Base-by-base conservation (phyloP, 2,888 invertebrate genomes). In the Escarpia spicata region DNA sequence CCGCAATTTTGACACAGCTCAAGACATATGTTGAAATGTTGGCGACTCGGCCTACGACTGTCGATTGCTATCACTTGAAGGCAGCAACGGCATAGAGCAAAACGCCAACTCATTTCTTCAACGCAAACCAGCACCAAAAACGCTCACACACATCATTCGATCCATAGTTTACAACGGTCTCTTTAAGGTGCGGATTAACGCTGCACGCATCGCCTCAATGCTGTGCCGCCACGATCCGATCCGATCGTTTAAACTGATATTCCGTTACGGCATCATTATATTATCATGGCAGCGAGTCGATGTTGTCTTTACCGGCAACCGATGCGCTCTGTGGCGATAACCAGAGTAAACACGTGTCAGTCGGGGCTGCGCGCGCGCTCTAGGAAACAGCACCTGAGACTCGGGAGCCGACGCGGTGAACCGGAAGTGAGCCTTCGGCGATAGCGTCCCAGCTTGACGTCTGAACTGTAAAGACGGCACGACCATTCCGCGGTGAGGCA, bases 251-350 rank as follows among this genome's bases (percentile, higher is more conserved):
- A 6, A 75, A 75, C 19, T 26, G 75, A 75, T 75, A 15, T 75
- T 75, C 75, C 75, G 19, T 75, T 75, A 75, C 75, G 75, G 26
- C 75, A 75, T 75, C 75, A 75, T 75, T 75, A 75, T 75, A 75
- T 75, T 75, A 75, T 75, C 75, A 26, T 75, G 75, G 75, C 75
- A 19, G 75, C 75, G 19, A 26, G 19, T 75, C 6, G 4, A 19
- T 75, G 75, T 75, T 75, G 15, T 75, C 75, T 75, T 75, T 75
- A 26, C 75, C 75, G 60, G 75, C 75, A 75, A 75, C 75, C 75
- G 75, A 75, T 75, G 75, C 75, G 75, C 75, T 75, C 75, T 75
- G 19, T 75, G 75, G 75, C 75, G 75, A 75, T 75, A 75, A 75
- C 75, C 75, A 75, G 26, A 75, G 75, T 75, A 75, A 75, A 75